A percentile compares a stretch with the other conserved stretches of the same genome.
These are phyloP conservation scores for Atherinomorus stipes DNA, from an alignment of 2,113 vertebrate species.

Conservation along the genomic window DNA sequence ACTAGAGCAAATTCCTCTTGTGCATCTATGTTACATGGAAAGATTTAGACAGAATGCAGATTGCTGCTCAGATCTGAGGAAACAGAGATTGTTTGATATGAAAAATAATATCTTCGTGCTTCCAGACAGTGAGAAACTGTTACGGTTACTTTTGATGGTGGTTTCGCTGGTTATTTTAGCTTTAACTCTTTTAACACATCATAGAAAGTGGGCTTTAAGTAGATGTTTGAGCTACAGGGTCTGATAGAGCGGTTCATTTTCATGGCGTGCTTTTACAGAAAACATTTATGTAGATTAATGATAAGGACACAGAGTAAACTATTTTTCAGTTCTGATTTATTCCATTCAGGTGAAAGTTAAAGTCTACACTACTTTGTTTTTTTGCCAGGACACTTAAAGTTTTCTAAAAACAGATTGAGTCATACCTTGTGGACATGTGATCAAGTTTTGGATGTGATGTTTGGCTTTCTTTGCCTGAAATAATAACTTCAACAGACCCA, in stretches of 20 bases:
- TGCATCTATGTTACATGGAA: conserved; percentile 39
- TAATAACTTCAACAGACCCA: not conserved
- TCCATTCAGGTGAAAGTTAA: too few relatives aligned
- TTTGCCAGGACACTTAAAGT: too few relatives aligned
- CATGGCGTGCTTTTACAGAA: not conserved
- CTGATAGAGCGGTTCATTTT: not conserved
- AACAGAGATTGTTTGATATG: not conserved
- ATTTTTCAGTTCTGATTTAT: too few relatives aligned
- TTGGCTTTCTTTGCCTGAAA: not conserved
- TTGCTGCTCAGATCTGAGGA: not conserved
- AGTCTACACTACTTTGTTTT: too few relatives aligned
- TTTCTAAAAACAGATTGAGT: too few relatives aligned
- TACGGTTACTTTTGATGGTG: not conserved
- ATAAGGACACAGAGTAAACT: too few relatives aligned
- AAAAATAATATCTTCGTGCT: not conserved
- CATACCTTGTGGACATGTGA: too few relatives aligned
- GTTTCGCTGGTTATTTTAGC: not conserved
- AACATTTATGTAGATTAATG: too few relatives aligned
- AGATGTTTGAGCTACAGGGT: not conserved
- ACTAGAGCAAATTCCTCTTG: conserved; percentile 65
- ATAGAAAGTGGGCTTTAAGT: not conserved
- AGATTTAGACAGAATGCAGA: conserved; percentile 27
- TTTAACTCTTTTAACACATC: not conserved
- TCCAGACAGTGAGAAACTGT: not conserved
- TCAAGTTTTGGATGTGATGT: too few relatives aligned